Evolutionary conservation across 2,797 vertebrate genomes (phyloP).

Genomic region (Sandelia bainsii): DNA sequence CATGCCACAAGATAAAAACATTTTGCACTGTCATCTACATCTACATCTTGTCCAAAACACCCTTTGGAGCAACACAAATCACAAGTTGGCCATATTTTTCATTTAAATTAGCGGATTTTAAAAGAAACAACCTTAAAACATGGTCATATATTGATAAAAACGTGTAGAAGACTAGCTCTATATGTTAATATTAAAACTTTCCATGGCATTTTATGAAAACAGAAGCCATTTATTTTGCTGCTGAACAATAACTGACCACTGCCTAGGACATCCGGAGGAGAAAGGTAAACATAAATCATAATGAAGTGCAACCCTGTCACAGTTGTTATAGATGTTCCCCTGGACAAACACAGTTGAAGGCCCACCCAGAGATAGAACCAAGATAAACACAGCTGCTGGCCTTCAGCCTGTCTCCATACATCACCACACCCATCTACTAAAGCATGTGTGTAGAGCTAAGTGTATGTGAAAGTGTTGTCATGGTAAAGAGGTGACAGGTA

Average conservation of each 20-base stretch:
- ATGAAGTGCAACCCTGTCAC: conserved; percentile 1
- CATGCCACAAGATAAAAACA: no score
- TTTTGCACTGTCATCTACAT: no score
- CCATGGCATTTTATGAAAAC: neutral
- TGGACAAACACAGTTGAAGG: conserved; percentile 45
- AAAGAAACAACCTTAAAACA: no score
- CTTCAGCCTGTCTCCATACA: conserved; percentile 27
- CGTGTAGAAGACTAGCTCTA: neutral
- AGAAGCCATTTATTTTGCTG: conserved; percentile 10
- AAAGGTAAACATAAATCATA: conserved; percentile 39
- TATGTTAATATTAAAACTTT: neutral
- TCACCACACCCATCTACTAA: conserved; percentile 34
- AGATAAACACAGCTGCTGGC: conserved; percentile 85
- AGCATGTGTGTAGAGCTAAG: neutral
- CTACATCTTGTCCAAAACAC: no score
- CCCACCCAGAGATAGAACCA: conserved; percentile 56
- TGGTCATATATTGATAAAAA: neutral
- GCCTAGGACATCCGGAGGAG: conserved; percentile 28
- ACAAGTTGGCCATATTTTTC: no score
- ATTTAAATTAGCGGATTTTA: no score
- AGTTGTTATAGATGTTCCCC: conserved; percentile 9
- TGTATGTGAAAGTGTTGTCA: conserved; percentile 16
- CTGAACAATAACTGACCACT: conserved; percentile 16
- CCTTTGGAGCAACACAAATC: no score
- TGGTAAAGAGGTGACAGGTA: neutral